Evolutionary conservation across 2,888 invertebrate genomes (phyloP), one percentile per base, ranked within the genome.

Genomic region (Trachelus tabidus): DNA sequence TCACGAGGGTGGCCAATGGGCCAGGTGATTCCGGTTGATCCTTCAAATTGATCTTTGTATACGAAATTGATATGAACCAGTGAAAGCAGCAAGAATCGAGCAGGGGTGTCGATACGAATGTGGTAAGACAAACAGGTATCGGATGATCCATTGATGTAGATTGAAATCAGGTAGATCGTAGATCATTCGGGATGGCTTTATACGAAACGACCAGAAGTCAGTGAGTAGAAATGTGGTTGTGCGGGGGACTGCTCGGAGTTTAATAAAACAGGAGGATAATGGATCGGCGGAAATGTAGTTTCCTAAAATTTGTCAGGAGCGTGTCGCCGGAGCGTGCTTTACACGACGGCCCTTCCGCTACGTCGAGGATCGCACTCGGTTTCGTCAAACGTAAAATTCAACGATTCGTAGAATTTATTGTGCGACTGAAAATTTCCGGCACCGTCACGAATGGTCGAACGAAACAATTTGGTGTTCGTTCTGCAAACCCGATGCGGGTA

Each of bases 321-420:
- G 40, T 9, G 40, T 56, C 40, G 40, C 23, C 40, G 9, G 6
- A 4, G 23, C 40, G 40, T 9, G 1, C 23, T 56, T 23, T 23
- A 40, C 69, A 75, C 34, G 40, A 75, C 34, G 73, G 34, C 34
- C 34, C 31, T 15, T 34, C 73, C 73, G 33, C 73, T 34, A 23
- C 73, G 11, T 12, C 12, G 33, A 33, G 33, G 15, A n/a, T 34
- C 73, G 23, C 34, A 1, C 30, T 12, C n/a, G 34, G 33, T 34
- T 74, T 23, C 73, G 37, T 73, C 68, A 40, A 34, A 56, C 34
- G 34, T 73, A 73, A 73, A 40, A 71, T 40, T 73, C 23, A n/a
- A 33, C 40, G 40, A 56, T 23, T 56, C 40, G 40, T 23, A 1
- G 40, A 56, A 56, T 56, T 56, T 56, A 56, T 56, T 56, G 40